These are phyloP conservation scores for Galleria mellonella DNA, from an alignment of 1,140 invertebrate genomes.

Conservation along the genomic window DNA sequence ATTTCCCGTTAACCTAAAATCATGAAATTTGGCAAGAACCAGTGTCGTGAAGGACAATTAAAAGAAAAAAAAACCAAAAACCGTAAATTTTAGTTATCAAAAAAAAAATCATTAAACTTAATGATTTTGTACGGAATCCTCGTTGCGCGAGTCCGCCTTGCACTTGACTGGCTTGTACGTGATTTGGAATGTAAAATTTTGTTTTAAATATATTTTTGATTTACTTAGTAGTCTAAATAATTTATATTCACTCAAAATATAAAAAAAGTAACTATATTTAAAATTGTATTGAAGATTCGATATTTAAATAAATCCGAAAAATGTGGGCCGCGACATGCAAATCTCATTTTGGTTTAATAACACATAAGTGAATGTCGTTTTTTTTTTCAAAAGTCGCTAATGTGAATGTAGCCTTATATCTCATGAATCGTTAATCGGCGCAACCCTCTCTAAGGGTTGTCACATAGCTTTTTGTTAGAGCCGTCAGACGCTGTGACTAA, in stretches of 20 bases:
- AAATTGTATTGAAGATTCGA: neutral
- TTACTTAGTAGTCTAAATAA: neutral
- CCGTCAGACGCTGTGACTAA: constrained; percentile 37
- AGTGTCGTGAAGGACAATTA: too few relatives aligned
- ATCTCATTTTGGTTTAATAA: neutral
- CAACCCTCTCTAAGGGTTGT: constrained; percentile 28
- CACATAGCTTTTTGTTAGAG: constrained; percentile 31
- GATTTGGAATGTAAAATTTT: too few relatives aligned
- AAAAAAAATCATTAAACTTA: too few relatives aligned
- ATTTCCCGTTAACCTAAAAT: too few relatives aligned
- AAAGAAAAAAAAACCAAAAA: too few relatives aligned
- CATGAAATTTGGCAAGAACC: too few relatives aligned
- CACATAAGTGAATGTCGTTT: too few relatives aligned
- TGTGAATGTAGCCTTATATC: constrained; percentile 20
- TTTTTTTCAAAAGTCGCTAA: neutral
- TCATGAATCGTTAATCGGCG: constrained; percentile 49
- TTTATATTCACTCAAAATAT: neutral
- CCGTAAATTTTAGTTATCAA: too few relatives aligned
- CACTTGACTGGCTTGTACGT: too few relatives aligned
- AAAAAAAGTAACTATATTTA: too few relatives aligned
- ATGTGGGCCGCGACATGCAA: neutral
- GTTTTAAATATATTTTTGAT: neutral
- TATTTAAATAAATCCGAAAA: neutral
- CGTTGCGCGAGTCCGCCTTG: too few relatives aligned
- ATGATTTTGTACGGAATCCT: too few relatives aligned